Evolutionary conservation across 2,113 vertebrate species (phyloP).

Genomic region (Lasiurus borealis): DNA sequence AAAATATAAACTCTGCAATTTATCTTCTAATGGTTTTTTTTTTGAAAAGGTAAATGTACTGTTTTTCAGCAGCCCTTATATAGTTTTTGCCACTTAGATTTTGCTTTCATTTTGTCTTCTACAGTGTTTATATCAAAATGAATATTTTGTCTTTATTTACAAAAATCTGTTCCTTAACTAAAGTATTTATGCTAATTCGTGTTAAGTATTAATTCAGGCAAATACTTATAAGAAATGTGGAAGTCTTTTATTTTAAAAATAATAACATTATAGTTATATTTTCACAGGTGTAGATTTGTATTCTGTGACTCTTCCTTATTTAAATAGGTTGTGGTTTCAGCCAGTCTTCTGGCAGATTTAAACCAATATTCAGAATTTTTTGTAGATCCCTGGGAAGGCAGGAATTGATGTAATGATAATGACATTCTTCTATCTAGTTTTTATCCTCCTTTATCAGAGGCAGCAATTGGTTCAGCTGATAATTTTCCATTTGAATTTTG

Average conservation of each 20-base stretch:
- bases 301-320: background rate
- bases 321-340: background rate
- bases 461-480: background rate
- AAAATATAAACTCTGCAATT: background rate
- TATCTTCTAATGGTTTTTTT: background rate
- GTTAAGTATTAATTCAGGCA: background rate
- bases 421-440: background rate
- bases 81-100: background rate
- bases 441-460: background rate
- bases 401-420: background rate
- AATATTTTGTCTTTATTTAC: background rate
- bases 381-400: background rate
- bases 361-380: background rate
- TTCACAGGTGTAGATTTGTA: background rate
- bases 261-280: background rate
- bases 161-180: background rate
- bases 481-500: constrained; percentile 36
- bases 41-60: background rate
- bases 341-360: background rate
- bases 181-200: background rate
- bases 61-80: background rate
- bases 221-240: background rate
- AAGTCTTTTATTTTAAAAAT: background rate
- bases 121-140: background rate
- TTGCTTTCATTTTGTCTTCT: constrained; percentile 35